Evolutionary conservation across 2,113 vertebrate species (phyloP).

Genomic region (Syngnathus floridae): DNA sequence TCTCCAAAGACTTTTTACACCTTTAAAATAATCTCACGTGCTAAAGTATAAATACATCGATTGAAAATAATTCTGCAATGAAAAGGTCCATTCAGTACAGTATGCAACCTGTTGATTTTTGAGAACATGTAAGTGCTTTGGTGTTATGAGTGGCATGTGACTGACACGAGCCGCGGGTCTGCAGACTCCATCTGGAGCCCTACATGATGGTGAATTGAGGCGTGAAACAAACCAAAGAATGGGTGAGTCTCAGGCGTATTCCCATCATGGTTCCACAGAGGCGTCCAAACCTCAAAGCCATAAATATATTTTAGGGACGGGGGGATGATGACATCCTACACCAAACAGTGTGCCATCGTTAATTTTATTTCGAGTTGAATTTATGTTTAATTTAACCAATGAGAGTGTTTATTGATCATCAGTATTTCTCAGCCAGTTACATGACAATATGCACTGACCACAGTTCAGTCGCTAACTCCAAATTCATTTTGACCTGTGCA

Average conservation of each 20-base stretch:
- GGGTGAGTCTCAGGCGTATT: slow-evolving; percentile 5
- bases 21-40: background rate
- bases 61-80: background rate
- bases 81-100: background rate
- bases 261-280: background rate
- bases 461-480: background rate
- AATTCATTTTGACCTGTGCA: no score
- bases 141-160: slow-evolving; percentile 45
- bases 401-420: background rate
- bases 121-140: background rate
- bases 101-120: background rate
- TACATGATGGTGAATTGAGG: slow-evolving; percentile 21
- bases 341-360: slow-evolving; percentile 31
- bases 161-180: slow-evolving; percentile 52
- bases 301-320: background rate
- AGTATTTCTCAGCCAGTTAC: background rate
- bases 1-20: no score
- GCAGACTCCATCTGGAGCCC: slow-evolving; percentile 39
- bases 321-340: slow-evolving; percentile 41
- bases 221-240: slow-evolving; percentile 37
- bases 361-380: background rate
- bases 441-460: background rate
- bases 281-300: slow-evolving; percentile 15
- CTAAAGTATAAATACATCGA: background rate
- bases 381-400: background rate